These are phyloP conservation scores for Ancistrus triradiatus DNA, from an alignment of 2,113 vertebrate genomes.

Conservation along the genomic window DNA sequence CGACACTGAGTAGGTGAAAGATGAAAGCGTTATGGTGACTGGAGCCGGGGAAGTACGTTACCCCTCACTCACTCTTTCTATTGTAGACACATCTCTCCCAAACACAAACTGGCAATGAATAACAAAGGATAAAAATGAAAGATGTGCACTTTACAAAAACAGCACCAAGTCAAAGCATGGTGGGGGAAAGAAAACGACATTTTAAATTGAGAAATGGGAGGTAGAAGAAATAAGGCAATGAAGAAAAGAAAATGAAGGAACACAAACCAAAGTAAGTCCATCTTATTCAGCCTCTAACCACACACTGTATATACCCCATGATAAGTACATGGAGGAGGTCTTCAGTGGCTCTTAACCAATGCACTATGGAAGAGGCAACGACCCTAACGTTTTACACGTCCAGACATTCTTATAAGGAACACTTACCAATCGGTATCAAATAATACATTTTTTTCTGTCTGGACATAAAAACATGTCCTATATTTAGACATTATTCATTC, in stretches of 20 bases:
- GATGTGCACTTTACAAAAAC: constrained; percentile 1
- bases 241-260: not conserved
- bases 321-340: not conserved
- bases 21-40: not conserved
- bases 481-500: constrained; percentile 32
- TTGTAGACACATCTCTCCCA: not conserved
- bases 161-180: not conserved
- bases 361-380: not conserved
- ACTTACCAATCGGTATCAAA: constrained; percentile 14
- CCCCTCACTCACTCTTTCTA: too few species aligned
- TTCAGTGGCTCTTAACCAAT: not conserved
- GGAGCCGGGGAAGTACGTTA: too few species aligned
- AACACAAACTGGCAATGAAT: not conserved
- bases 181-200: not conserved
- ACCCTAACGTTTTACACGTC: not conserved
- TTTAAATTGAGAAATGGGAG: constrained; percentile 6
- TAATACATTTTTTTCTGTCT: not conserved
- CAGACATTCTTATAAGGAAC: constrained; percentile 10
- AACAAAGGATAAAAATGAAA: not conserved
- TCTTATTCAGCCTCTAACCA: not conserved
- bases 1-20: not conserved
- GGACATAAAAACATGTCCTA: constrained; percentile 24
- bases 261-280: not conserved
- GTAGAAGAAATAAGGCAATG: constrained; percentile 20
- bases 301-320: not conserved